These are phyloP conservation scores for Heliocidaris erythrogramma DNA, from an alignment of 35 echinoderm and acorn worm genomes.

Conservation along the genomic window DNA sequence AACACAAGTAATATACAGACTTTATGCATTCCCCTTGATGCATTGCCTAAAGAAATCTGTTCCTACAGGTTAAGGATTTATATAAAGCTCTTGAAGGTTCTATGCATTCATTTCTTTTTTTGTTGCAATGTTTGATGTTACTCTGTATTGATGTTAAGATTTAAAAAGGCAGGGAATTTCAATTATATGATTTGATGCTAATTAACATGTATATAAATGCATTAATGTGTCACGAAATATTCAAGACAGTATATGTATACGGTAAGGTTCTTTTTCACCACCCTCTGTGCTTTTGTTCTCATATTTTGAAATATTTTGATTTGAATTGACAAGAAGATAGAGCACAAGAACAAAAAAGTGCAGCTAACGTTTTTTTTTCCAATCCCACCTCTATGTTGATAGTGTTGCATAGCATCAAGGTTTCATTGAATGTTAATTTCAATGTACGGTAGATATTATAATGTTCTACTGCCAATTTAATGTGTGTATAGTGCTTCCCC, in stretches of 20 bases:
- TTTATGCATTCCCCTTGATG: conserved; percentile 10
- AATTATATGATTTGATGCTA: not conserved
- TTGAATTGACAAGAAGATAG: too few species aligned
- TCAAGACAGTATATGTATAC: too few species aligned
- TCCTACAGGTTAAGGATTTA: not conserved
- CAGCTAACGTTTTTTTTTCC: not conserved
- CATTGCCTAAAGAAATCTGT: not conserved
- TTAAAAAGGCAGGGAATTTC: not conserved
- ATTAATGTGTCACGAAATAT: too few species aligned
- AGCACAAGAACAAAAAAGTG: too few species aligned
- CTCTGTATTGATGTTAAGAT: not conserved
- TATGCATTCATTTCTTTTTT: not conserved
- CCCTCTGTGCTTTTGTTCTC: too few species aligned
- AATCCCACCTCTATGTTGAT: not conserved
- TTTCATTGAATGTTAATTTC: not conserved
- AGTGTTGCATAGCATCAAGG: not conserved
- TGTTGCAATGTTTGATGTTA: not conserved
- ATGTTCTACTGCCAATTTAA: not conserved
- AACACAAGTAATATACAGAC: not conserved
- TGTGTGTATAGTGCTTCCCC: not conserved
- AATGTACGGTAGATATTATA: not conserved
- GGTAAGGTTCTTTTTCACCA: too few species aligned
- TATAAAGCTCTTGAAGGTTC: not conserved
- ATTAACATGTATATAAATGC: not conserved
- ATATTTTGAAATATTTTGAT: too few species aligned